Conservation (phyloP, 2,888 invertebrate genomes). For the Drosophila longiperda region DNA sequence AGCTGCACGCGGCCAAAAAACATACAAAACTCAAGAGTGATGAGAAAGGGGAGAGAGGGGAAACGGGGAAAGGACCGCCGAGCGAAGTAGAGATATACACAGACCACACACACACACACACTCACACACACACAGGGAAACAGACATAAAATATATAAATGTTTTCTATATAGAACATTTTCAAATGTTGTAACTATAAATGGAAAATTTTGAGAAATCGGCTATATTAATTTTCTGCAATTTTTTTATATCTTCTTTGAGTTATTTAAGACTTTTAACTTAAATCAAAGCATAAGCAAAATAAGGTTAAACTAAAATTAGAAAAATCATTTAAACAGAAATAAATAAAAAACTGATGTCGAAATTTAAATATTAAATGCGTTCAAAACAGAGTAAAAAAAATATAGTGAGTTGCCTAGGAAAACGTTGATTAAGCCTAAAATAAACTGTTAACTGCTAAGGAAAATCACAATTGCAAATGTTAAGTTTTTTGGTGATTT, state of each 20-base stretch:
- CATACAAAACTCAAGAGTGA: constrained; percentile 12
- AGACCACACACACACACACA: not conserved
- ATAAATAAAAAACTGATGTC: not conserved
- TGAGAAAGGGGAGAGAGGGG: not conserved
- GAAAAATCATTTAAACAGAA: not conserved
- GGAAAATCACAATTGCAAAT: not conserved
- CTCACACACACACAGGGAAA: too few relatives aligned
- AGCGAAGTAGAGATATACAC: not conserved
- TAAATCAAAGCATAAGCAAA: not conserved
- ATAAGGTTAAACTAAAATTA: not conserved
- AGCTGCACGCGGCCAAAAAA: constrained; percentile 50
- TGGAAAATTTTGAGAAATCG: not conserved
- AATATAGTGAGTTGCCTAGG: not conserved
- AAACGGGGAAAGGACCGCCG: not conserved
- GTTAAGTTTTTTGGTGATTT: too few relatives aligned
- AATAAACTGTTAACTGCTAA: not conserved
- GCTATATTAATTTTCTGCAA: not conserved
- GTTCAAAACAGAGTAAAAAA: not conserved
- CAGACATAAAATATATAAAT: not conserved
- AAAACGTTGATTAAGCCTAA: not conserved
- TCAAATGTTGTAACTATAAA: not conserved
- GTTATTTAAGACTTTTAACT: too few relatives aligned
- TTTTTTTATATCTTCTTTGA: not conserved
- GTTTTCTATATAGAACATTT: not conserved
- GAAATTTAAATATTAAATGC: not conserved